Evolutionary conservation across 37 sponge, comb jelly and placozoan genomes (phyloP).

Genomic region (Spongilla lacustris): DNA sequence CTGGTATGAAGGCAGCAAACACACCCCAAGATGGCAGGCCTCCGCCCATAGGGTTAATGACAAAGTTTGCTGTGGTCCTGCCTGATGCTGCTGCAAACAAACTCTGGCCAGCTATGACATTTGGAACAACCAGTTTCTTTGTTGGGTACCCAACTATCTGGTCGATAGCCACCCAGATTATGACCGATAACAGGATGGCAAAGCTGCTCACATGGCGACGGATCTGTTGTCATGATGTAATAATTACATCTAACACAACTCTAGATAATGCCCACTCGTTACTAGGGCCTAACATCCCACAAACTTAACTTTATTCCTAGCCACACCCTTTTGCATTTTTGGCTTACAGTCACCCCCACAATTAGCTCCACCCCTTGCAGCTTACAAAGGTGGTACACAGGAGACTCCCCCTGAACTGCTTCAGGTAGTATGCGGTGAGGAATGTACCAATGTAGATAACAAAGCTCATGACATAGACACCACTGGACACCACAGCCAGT

Average conservation of each 20-base stretch:
- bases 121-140: conserved; percentile 55
- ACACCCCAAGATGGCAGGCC: too few species aligned
- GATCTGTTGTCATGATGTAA: conserved; percentile 39
- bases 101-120: conserved; percentile 34
- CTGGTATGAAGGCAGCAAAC: conserved; percentile 74
- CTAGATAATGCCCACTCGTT: neutral
- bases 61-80: neutral
- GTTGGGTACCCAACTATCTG: conserved; percentile 58
- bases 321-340: too few species aligned
- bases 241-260: neutral
- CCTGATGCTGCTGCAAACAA: conserved; percentile 6
- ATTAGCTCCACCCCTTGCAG: too few species aligned
- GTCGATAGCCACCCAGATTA: conserved; percentile 72
- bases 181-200: conserved; percentile 76
- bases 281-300: too few species aligned
- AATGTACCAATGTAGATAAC: conserved; percentile 84
- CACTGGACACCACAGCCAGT: conserved; percentile 19
- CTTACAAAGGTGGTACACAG: conserved; percentile 72
- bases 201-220: conserved; percentile 76
- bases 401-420: conserved; percentile 46
- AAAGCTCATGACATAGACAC: conserved; percentile 73
- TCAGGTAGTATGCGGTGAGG: conserved; percentile 61
- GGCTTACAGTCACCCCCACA: too few species aligned
- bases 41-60: conserved; percentile 50
- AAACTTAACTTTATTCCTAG: too few species aligned